phyloP scores from a whole-genome alignment of 2,888 invertebrate species.

The Cataglyphis albicans region DNA sequence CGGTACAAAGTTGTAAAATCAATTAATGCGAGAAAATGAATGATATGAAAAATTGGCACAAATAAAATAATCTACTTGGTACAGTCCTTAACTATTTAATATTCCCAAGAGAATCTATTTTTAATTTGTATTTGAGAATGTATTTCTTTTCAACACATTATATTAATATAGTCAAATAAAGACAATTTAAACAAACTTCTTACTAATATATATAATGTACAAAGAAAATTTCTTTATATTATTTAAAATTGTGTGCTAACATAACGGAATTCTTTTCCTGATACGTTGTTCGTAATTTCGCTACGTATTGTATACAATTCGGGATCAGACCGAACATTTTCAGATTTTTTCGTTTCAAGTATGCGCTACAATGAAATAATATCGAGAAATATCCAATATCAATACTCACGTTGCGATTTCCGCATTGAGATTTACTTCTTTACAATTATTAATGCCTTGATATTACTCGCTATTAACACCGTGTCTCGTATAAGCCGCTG shows the following conservation, averaged over 20 bases:
- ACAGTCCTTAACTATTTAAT: conserved; percentile 54
- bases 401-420: conserved; percentile 51
- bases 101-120: neutral
- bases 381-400: conserved; percentile 52
- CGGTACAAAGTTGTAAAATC: neutral
- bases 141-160: neutral
- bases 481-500: conserved; percentile 99
- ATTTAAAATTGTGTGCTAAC: conserved; percentile 11
- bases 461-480: conserved; percentile 90
- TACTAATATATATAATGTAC: neutral
- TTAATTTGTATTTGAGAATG: neutral
- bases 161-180: neutral
- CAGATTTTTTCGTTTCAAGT: conserved; percentile 57
- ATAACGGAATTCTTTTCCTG: conserved; percentile 7
- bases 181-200: neutral
- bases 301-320: conserved; percentile 13
- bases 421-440: conserved; percentile 76
- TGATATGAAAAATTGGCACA: conserved; percentile 65
- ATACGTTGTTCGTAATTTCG: conserved; percentile 9
- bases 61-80: conserved; percentile 63
- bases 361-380: conserved; percentile 69
- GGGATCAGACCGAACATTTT: conserved; percentile 55
- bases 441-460: conserved; percentile 70
- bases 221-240: neutral
- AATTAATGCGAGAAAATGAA: conserved; percentile 34